A percentile compares a stretch with the other conserved stretches of the same genome.
These are phyloP conservation scores for Cynodonichthys magdalenae DNA, from an alignment of 2,797 vertebrate species.

Conservation along the genomic window DNA sequence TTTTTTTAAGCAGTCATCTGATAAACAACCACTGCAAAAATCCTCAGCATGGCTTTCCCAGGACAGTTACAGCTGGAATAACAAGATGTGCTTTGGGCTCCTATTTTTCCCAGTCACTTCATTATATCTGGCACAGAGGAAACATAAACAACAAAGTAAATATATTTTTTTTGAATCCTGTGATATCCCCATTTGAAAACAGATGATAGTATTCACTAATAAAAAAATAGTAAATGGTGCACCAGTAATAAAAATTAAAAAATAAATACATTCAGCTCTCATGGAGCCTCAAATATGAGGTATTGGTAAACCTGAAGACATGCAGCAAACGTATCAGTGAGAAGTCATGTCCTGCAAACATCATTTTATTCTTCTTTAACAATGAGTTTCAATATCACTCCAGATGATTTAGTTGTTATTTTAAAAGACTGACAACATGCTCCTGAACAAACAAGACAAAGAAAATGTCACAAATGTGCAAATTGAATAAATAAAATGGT, in stretches of 20 bases:
- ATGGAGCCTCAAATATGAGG: too few relatives aligned
- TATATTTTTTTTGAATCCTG: background rate
- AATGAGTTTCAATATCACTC: too few relatives aligned
- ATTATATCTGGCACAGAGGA: constrained; percentile 47
- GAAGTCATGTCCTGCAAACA: constrained; percentile 10
- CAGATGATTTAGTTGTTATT: too few relatives aligned
- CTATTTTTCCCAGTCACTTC: constrained; percentile 70
- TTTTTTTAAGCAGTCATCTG: constrained; percentile 52
- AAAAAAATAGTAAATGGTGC: constrained; percentile 1
- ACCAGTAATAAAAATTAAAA: background rate
- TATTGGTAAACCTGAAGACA: constrained; percentile 2
- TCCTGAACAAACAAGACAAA: background rate
- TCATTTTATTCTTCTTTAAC: background rate
- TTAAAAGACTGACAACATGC: background rate
- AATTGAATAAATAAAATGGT: too few relatives aligned
- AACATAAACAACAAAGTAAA: constrained; percentile 2
- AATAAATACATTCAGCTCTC: too few relatives aligned
- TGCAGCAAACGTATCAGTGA: background rate
- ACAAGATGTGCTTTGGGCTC: constrained; percentile 77
- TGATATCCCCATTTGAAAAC: background rate
- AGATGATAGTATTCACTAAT: background rate
- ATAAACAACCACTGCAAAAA: constrained; percentile 62
- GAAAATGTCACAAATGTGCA: background rate
- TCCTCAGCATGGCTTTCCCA: constrained; percentile 74
- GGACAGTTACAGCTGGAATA: constrained; percentile 83